These are phyloP conservation scores for Canis aureus DNA, from an alignment of 2,113 vertebrate species.

Conservation along the genomic window DNA sequence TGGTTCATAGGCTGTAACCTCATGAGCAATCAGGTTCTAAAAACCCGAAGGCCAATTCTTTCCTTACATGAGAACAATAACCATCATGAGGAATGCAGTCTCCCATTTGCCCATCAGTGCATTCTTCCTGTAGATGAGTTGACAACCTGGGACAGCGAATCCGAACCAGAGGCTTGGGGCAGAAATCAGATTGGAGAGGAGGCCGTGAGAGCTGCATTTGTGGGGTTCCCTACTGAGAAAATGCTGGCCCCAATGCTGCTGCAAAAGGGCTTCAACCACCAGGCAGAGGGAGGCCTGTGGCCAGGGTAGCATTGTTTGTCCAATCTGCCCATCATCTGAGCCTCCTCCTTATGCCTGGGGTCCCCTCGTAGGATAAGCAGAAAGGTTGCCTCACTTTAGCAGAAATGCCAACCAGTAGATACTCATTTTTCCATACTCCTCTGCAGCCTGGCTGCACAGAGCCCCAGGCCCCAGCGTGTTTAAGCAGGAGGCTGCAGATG, in stretches of 20 bases:
- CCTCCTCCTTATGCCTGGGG: neutral
- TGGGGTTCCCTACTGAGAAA: neutral
- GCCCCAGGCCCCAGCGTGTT: fast-evolving
- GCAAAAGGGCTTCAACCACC: neutral
- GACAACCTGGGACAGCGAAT: fast-evolving
- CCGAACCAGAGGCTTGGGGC: neutral
- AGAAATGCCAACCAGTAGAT: neutral
- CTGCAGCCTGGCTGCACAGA: neutral
- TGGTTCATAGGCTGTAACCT: neutral
- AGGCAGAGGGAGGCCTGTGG: neutral
- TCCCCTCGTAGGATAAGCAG: neutral
- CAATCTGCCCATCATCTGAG: neutral
- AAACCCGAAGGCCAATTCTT: neutral
- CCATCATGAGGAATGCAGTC: neutral
- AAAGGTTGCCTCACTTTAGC: neutral
- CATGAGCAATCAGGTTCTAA: neutral
- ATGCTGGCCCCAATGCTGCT: neutral
- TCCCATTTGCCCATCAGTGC: fast-evolving
- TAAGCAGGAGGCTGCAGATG: fast-evolving
- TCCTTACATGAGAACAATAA: neutral
- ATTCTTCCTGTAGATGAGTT: neutral
- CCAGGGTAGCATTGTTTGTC: neutral
- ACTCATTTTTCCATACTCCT: neutral
- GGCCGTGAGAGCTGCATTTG: neutral
- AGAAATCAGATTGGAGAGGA: neutral